These are phyloP conservation scores for Caenorhabditis sinica DNA, from an alignment of 2,888 invertebrate genomes.

Conservation along the genomic window DNA sequence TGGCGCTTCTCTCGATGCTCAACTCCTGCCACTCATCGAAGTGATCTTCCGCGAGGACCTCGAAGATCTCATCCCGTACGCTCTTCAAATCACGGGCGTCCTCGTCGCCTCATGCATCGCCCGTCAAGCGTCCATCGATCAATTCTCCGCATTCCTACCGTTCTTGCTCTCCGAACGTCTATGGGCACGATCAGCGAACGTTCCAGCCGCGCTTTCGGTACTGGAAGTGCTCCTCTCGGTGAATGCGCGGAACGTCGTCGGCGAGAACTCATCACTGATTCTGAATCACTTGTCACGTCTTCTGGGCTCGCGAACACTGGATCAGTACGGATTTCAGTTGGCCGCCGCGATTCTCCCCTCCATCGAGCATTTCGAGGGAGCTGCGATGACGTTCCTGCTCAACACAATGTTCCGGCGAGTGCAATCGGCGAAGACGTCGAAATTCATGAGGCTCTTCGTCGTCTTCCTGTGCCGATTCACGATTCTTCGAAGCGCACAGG, in stretches of 20 bases:
- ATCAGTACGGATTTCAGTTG: conserved; percentile 96
- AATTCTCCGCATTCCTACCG: conserved; percentile 93
- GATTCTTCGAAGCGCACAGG: conserved; percentile 89
- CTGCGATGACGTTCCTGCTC: conserved; percentile 66
- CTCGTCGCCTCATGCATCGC: conserved; percentile 67
- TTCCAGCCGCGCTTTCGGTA: conserved; percentile 94
- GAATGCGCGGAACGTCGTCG: conserved; percentile 86
- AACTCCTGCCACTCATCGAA: conserved; percentile 95
- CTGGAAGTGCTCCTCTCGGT: conserved; percentile 88
- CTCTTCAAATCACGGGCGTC: conserved; percentile 91
- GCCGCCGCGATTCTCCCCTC: conserved; percentile 89
- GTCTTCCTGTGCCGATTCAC: conserved; percentile 94
- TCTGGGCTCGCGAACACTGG: conserved; percentile 94
- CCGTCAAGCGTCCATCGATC: conserved; percentile 87
- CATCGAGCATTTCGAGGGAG: conserved; percentile 56
- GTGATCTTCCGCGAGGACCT: conserved; percentile 93
- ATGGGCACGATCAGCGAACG: conserved; percentile 95
- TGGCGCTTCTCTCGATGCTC: conserved; percentile 88
- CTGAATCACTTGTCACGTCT: conserved; percentile 87
- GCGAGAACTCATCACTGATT: conserved; percentile 87
- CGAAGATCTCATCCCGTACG: conserved; percentile 96
- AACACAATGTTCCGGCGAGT: conserved; percentile 85
- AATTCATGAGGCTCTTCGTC: conserved; percentile 92
- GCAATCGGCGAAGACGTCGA: conserved; percentile 94
- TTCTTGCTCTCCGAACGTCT: conserved; percentile 92